These are phyloP conservation scores for Tor tambroides DNA, from an alignment of 2,113 vertebrate genomes.

Conservation along the genomic window DNA sequence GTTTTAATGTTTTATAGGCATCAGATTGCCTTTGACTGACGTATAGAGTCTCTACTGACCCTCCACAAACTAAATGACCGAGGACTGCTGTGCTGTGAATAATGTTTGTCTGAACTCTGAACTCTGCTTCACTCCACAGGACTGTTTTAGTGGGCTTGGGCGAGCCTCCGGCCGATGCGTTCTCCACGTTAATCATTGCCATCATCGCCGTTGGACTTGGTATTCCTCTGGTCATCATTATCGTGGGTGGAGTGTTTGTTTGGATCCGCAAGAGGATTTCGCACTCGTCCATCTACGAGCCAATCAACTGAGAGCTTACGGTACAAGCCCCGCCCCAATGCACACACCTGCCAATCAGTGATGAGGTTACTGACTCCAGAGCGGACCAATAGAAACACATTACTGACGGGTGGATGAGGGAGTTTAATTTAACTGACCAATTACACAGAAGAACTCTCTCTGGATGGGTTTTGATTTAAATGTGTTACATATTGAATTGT, in stretches of 20 bases:
- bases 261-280: constrained; percentile 54
- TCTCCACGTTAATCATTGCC: constrained; percentile 83
- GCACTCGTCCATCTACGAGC: constrained; percentile 70
- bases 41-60: too few species aligned
- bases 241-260: constrained; percentile 76
- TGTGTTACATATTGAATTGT: neutral
- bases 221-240: constrained; percentile 75
- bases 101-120: neutral
- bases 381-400: neutral
- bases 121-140: constrained; percentile 66
- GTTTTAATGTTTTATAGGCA: neutral
- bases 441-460: neutral
- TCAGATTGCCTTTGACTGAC: too few species aligned
- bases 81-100: too few species aligned
- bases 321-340: neutral
- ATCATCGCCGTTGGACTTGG: constrained; percentile 68
- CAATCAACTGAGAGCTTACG: constrained; percentile 81
- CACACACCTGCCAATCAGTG: neutral
- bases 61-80: neutral
- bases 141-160: constrained; percentile 81
- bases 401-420: neutral
- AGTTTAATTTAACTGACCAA: neutral
- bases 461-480: neutral
- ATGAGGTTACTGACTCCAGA: neutral
- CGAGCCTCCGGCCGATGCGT: constrained; percentile 79